Percentiles rank a stretch among this genome's conserved stretches.
Conservation (phyloP, 2,797 vertebrate genomes). For the Muraenolepis orangiensis region DNA sequence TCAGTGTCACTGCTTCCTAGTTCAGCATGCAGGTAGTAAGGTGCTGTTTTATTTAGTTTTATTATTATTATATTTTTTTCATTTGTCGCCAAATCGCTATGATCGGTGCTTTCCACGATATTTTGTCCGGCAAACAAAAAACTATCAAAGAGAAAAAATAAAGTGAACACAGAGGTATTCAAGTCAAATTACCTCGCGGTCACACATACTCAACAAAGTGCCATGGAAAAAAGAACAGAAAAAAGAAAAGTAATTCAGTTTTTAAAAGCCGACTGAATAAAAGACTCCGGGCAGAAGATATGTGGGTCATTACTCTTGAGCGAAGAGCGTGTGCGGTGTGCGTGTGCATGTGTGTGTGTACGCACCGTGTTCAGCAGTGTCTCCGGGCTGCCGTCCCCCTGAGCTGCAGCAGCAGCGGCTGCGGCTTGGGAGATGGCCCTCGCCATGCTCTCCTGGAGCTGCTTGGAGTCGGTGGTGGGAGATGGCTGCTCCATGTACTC, state of each 20-base stretch:
- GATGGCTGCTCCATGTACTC: conserved; percentile 97
- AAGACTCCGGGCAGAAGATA: background rate
- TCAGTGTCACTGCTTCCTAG: background rate
- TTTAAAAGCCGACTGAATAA: background rate
- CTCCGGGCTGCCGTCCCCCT: conserved; percentile 86
- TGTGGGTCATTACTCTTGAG: background rate
- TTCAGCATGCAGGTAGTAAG: background rate
- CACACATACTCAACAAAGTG: background rate
- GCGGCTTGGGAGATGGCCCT: conserved; percentile 86
- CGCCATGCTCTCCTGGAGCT: conserved; percentile 90
- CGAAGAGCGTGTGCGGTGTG: background rate
- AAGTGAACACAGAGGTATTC: background rate
- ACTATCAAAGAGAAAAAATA: background rate
- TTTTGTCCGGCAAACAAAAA: background rate
- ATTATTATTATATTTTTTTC: background rate
- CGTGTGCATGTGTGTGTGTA: conserved; percentile 23
- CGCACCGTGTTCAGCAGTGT: conserved; percentile 86
- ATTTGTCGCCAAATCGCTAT: background rate
- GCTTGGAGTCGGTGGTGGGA: conserved; percentile 84
- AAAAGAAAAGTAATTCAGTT: background rate
- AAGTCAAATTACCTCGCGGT: background rate
- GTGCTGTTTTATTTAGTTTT: background rate
- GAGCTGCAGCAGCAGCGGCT: conserved; percentile 83
- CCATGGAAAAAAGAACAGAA: background rate
- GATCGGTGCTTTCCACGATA: too few species aligned